phyloP scores from a whole-genome alignment of 2,888 invertebrate species.

The Aphodius sticticus region DNA sequence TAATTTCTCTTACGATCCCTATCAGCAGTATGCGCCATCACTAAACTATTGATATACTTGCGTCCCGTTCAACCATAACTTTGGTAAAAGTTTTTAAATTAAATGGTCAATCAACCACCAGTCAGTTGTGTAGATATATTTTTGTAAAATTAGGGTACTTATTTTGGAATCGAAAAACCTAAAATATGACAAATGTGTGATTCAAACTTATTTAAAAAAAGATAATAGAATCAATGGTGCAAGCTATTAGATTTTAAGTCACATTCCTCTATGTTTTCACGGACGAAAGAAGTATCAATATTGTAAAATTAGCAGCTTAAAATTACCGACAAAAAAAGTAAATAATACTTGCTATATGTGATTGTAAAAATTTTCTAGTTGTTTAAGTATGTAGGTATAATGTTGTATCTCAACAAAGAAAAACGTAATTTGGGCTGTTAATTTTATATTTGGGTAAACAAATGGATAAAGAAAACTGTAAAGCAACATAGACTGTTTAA shows the following conservation, averaged over 20 bases:
- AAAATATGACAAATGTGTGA: slow-evolving; percentile 36
- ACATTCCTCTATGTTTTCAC: slow-evolving; percentile 54
- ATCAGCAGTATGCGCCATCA: not conserved
- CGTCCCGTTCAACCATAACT: not conserved
- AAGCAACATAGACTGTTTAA: slow-evolving; percentile 40
- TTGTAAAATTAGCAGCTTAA: slow-evolving; percentile 33
- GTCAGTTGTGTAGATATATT: slow-evolving; percentile 34
- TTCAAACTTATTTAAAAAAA: slow-evolving; percentile 41
- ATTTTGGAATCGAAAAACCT: slow-evolving; percentile 34
- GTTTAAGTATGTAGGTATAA: slow-evolving; percentile 40
- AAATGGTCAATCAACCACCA: slow-evolving; percentile 35
- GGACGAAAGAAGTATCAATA: slow-evolving; percentile 40
- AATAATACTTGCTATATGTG: slow-evolving; percentile 40
- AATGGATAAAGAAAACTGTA: slow-evolving; percentile 31
- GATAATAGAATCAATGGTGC: slow-evolving; percentile 57
- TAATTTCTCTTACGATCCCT: slow-evolving; percentile 6
- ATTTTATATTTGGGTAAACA: slow-evolving; percentile 23
- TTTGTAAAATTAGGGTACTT: slow-evolving; percentile 40
- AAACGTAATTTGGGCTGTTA: slow-evolving; percentile 30
- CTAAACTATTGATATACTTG: not conserved
- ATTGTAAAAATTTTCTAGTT: slow-evolving; percentile 45
- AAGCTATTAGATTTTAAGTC: slow-evolving; percentile 51
- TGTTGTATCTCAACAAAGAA: slow-evolving; percentile 25
- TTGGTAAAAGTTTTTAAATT: slow-evolving; percentile 29
- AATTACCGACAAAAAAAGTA: slow-evolving; percentile 21